A percentile compares a stretch with the other conserved stretches of the same genome.
Conservation (phyloP, 2,888 invertebrate species). For the Hemistola chrysoprasaria region DNA sequence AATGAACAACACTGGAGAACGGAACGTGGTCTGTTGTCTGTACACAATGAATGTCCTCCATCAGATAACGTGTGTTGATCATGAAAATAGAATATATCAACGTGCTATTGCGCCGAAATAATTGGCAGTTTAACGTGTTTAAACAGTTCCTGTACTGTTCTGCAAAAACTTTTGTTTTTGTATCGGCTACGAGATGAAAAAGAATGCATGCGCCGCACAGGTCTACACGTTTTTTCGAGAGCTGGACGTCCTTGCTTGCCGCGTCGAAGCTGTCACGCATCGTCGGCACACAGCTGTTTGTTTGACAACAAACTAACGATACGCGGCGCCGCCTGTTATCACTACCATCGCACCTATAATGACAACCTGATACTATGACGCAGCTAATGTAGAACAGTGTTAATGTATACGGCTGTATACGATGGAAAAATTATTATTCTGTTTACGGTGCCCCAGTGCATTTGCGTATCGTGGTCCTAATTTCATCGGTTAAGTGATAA, state of each 20-base stretch:
- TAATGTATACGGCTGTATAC: conserved; percentile 18
- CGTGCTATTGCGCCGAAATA: conserved; percentile 41
- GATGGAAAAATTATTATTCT: conserved; percentile 24
- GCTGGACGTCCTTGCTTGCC: conserved; percentile 60
- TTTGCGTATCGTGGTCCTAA: conserved; percentile 4
- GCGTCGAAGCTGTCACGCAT: conserved; percentile 58
- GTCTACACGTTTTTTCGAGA: conserved; percentile 45
- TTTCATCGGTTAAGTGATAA: conserved; percentile 5
- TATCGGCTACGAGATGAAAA: conserved; percentile 38
- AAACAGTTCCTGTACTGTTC: conserved; percentile 38
- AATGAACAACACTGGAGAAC: background rate
- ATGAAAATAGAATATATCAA: conserved; percentile 21
- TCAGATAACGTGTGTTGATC: conserved; percentile 8
- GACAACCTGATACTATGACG: conserved; percentile 24
- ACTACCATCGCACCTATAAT: conserved; percentile 28
- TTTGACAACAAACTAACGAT: conserved; percentile 65
- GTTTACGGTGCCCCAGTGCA: conserved; percentile 9
- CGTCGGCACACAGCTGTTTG: conserved; percentile 58
- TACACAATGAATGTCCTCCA: background rate
- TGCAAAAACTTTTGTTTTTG: conserved; percentile 36
- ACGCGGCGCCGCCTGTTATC: conserved; percentile 40
- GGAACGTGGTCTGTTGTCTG: conserved; percentile 1
- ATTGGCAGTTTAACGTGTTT: conserved; percentile 34
- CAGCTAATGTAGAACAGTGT: conserved; percentile 20
- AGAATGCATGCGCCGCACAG: conserved; percentile 36